These are phyloP conservation scores for Drusus annulatus DNA, from an alignment of 1,140 invertebrate species.

Conservation along the genomic window DNA sequence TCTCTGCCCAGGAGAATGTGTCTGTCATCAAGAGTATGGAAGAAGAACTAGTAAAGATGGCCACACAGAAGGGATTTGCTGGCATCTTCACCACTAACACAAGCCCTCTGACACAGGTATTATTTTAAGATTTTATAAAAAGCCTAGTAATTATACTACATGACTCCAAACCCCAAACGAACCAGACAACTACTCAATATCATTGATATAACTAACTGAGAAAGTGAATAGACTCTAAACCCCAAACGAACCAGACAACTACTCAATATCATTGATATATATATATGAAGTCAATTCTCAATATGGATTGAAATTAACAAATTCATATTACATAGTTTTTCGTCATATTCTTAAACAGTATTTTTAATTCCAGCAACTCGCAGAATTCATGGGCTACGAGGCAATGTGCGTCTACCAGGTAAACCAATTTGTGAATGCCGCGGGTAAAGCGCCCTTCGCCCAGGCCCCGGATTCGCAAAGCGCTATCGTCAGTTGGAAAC, in stretches of 20 bases:
- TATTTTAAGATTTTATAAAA: slow-evolving; percentile 23
- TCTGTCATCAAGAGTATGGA: slow-evolving; percentile 84
- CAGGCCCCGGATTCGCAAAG: slow-evolving; percentile 81
- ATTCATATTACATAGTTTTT: too few species aligned
- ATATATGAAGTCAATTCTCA: too few species aligned
- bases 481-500: slow-evolving; percentile 84
- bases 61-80: slow-evolving; percentile 75
- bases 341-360: too few species aligned
- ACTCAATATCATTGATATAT: too few species aligned
- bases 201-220: too few species aligned
- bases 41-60: slow-evolving; percentile 78
- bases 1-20: slow-evolving; percentile 82
- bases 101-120: slow-evolving; percentile 86
- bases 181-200: too few species aligned
- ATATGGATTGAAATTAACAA: too few species aligned
- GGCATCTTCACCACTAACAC: slow-evolving; percentile 91
- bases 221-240: too few species aligned
- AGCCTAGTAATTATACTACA: too few species aligned
- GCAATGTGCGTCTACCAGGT: slow-evolving; percentile 85
- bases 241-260: too few species aligned
- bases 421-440: slow-evolving; percentile 80
- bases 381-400: slow-evolving; percentile 86
- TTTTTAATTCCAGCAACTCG: slow-evolving; percentile 78
- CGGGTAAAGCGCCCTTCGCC: slow-evolving; percentile 81
- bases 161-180: too few species aligned